Base-by-base conservation (phyloP, 2,888 invertebrate genomes). In the Cynaeus angustus region DNA sequence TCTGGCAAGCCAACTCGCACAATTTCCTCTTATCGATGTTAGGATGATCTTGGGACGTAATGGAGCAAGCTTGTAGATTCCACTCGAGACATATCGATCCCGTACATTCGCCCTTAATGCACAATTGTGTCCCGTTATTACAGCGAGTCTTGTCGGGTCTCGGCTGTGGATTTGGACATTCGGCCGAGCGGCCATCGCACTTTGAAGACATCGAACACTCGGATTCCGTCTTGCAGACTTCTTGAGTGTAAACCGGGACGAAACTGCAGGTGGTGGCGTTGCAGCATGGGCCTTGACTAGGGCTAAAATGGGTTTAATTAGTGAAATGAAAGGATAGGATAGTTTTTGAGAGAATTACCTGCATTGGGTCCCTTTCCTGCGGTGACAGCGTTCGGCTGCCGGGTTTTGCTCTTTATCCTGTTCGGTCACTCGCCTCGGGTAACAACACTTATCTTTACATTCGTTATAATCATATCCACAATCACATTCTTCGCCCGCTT, bases 241-340 rank as follows among this genome's bases (percentile, higher is more conserved):
- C 89, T 76, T 90, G 89, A 73, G 87, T 86, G 64, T 87, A 87
- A 16, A 87, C 83, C 10, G 90, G 87, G 74, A 94, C 91, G 86
- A 94, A 97, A 77, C 89, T 88, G 83, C 97, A 98, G 30, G 90
- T 88, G 70, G 89, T 89, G 72, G 92, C 88, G 79, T 91, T 89
- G 85, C 99, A 99, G 86, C 99, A 99, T 16, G 98, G 98, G 5
- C 99, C 99, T 88, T 99, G 95, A 62, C 98, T 98, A 0, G 99
- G 99, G 83, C 97, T 97, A 26, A 5, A 46, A 46, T 6, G 3
- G 14, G 13, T 4, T 45, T 13, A 26, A 10, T 8, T 9, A 43
- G 8, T 38, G 10, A 3, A n/a, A 38, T 6, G 9, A n/a, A n/a
- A n/a, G n/a, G n/a, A n/a, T n/a, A n/a, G n/a, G n/a, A n/a, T n/a